Percentiles rank a stretch among this genome's conserved stretches.
Conservation (phyloP, 2,797 vertebrate species). For the Anas flavirostris region DNA sequence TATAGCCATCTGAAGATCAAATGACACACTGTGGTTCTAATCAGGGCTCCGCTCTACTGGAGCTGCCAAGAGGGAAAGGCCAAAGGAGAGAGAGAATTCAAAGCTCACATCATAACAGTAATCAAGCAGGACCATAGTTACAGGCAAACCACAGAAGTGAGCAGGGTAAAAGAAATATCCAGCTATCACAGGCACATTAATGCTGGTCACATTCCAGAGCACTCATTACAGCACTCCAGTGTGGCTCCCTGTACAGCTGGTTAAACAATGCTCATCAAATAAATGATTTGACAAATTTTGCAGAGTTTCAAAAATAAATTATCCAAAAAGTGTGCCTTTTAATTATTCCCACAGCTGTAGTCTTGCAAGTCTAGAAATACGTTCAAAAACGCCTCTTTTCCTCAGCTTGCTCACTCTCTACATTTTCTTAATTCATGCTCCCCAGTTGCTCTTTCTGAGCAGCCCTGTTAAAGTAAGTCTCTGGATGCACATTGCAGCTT, state of each 20-base stretch:
- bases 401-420: neutral
- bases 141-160: constrained; percentile 60
- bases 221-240: constrained; percentile 60
- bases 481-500: constrained; percentile 5
- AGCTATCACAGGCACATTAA: constrained; percentile 60
- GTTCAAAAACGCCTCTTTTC: neutral
- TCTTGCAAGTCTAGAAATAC: neutral
- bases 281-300: constrained; percentile 56
- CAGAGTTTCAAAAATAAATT: constrained; percentile 65
- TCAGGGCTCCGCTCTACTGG: constrained; percentile 57
- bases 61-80: constrained; percentile 71
- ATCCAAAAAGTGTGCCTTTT: constrained; percentile 27
- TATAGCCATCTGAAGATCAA: constrained; percentile 68
- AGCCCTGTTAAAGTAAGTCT: constrained; percentile 6
- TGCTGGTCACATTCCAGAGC: constrained; percentile 18
- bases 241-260: constrained; percentile 47
- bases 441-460: neutral
- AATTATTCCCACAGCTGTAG: constrained; percentile 62
- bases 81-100: constrained; percentile 71
- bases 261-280: constrained; percentile 67
- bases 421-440: constrained; percentile 42
- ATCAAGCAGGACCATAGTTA: constrained; percentile 40
- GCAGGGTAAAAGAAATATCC: constrained; percentile 57
- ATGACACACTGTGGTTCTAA: constrained; percentile 71
- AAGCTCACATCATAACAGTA: constrained; percentile 60